phyloP scores from a whole-genome alignment of 2,113 vertebrate genomes.

The Halcyon malimbica region DNA sequence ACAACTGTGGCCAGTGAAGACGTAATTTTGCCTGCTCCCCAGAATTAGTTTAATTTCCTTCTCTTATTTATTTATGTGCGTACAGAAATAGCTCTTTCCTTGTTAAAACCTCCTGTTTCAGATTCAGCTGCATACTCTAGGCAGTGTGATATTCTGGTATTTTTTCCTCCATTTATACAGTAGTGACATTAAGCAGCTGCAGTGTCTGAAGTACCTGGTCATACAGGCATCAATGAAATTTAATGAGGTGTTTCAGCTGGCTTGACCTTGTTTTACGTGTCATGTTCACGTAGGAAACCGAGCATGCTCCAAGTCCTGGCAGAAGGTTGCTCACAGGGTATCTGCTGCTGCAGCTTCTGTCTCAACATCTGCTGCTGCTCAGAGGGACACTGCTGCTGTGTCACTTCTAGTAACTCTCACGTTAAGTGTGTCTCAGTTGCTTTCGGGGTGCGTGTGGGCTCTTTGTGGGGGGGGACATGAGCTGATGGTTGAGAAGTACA shows the following conservation, averaged over 20 bases:
- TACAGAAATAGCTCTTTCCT: not conserved
- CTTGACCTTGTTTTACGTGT: not conserved
- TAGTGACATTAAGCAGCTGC: not conserved
- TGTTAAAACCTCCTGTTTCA: not conserved
- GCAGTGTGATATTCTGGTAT: not conserved
- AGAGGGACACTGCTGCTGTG: not conserved
- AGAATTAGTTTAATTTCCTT: not conserved
- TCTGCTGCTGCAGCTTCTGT: not conserved
- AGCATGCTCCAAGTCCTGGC: not conserved
- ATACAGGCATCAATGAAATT: not conserved
- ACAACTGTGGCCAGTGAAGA: not conserved
- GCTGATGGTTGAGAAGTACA: not conserved
- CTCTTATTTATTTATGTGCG: not conserved
- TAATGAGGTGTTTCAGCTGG: slow-evolving; percentile 8
- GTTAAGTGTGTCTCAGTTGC: rapidly evolving
- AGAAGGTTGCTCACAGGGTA: not conserved
- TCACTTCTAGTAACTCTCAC: not conserved
- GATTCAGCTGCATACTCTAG: not conserved
- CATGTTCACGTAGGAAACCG: not conserved
- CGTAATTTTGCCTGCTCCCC: not conserved
- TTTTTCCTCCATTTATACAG: not conserved
- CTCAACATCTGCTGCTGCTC: not conserved
- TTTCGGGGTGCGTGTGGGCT: not conserved
- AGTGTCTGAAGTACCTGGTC: not conserved
- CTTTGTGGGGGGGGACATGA: rapidly evolving